phyloP scores from a whole-genome alignment of 2,113 vertebrate species.

The Neodontobutis hainanensis region DNA sequence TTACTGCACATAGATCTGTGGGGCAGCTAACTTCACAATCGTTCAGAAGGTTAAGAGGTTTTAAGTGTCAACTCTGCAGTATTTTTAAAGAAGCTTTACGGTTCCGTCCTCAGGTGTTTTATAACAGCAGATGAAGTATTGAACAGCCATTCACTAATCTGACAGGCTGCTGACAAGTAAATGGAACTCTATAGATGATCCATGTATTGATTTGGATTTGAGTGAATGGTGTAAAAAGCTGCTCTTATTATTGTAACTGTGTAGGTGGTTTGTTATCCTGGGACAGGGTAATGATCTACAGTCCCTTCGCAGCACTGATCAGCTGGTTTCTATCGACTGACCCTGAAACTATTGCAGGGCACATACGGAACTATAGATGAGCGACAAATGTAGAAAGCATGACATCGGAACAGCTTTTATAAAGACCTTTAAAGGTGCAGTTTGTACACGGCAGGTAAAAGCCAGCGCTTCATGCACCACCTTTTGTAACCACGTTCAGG shows the following conservation, averaged over 20 bases:
- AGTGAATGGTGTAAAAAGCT: constrained; percentile 43
- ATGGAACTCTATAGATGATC: constrained; percentile 35
- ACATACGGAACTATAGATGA: neutral
- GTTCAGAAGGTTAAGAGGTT: constrained; percentile 16
- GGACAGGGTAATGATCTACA: constrained; percentile 55
- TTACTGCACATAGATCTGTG: neutral
- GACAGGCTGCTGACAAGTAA: constrained; percentile 42
- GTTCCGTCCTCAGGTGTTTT: constrained; percentile 44
- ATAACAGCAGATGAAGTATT: constrained; percentile 42
- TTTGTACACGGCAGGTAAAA: no score
- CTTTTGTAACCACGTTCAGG: no score
- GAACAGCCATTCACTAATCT: constrained; percentile 31
- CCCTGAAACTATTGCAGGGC: constrained; percentile 23
- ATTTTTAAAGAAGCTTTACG: constrained; percentile 43
- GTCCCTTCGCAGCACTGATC: constrained; percentile 48
- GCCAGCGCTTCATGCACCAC: no score
- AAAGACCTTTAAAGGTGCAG: no score
- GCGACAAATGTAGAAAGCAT: neutral
- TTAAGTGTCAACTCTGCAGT: constrained; percentile 48
- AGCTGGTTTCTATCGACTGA: constrained; percentile 55
- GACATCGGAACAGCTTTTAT: neutral
- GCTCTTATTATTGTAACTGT: constrained; percentile 54
- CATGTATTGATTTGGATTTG: constrained; percentile 56
- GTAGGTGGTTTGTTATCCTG: constrained; percentile 51
- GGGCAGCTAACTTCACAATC: neutral